These are phyloP conservation scores for Picus viridis DNA, from an alignment of 2,797 vertebrate genomes.

Conservation along the genomic window DNA sequence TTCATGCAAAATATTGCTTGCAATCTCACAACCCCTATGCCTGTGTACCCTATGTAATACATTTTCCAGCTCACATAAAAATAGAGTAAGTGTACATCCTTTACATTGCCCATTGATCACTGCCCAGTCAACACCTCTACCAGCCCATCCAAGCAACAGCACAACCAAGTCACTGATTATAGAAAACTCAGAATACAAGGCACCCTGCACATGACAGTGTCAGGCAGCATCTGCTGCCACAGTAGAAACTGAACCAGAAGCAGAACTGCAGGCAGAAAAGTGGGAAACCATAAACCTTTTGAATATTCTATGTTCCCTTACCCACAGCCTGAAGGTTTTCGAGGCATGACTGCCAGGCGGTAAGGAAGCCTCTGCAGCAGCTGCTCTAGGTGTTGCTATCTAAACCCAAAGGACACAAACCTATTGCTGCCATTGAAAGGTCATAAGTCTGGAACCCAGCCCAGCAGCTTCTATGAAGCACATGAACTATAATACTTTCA, in stretches of 20 bases:
- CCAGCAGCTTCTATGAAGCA: not conserved
- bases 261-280: not conserved
- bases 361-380: not conserved
- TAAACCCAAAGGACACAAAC: not conserved
- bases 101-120: accelerated
- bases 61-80: not conserved
- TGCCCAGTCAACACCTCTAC: not conserved
- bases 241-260: conserved; percentile 34
- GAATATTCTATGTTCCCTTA: not conserved
- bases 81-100: not conserved
- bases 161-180: not conserved
- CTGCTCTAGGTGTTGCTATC: not conserved
- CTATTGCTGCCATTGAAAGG: not conserved
- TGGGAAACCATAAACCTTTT: not conserved
- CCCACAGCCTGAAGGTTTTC: not conserved
- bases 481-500: not conserved
- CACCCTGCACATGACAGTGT: not conserved
- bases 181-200: not conserved
- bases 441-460: conserved; percentile 15
- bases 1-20: not conserved
- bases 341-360: not conserved
- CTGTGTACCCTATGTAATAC: too few species aligned
- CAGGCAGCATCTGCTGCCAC: conserved; percentile 6
- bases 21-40: not conserved
- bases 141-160: not conserved